phyloP scores from a whole-genome alignment of 2,888 invertebrate genomes.

The Folsomia manolachei region DNA sequence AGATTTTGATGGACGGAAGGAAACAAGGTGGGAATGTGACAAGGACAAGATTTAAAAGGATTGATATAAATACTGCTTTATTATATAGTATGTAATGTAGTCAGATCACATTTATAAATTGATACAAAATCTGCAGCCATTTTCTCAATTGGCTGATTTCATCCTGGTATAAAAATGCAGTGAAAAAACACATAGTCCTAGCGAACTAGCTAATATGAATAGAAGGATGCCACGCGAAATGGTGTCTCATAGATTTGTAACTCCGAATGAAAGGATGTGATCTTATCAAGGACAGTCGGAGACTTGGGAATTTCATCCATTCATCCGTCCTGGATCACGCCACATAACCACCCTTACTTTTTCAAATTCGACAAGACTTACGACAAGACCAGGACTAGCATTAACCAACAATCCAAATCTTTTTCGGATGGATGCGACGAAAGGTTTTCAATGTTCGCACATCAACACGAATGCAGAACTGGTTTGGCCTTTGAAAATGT shows the following conservation, averaged over 20 bases:
- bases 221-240: slow-evolving; percentile 8
- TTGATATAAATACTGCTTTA: not conserved
- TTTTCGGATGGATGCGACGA: not conserved
- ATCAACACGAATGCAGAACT: no score
- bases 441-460: slow-evolving; percentile 12
- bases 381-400: no score
- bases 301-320: slow-evolving; percentile 3
- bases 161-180: slow-evolving; percentile 35
- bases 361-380: slow-evolving; percentile 17
- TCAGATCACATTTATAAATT: slow-evolving; percentile 48
- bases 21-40: not conserved
- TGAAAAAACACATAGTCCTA: slow-evolving; percentile 28
- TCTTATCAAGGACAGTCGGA: not conserved
- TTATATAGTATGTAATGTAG: slow-evolving; percentile 33
- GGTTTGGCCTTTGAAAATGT: no score
- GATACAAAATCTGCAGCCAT: slow-evolving; percentile 48
- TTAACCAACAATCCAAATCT: no score
- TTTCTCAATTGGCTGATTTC: slow-evolving; percentile 47
- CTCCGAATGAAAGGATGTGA: slow-evolving; percentile 13
- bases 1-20: no score
- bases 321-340: slow-evolving; percentile 14
- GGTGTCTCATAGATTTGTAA: no score
- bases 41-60: not conserved
- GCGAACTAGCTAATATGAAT: not conserved
- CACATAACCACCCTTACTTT: not conserved